These are phyloP conservation scores for Gymnodraco acuticeps DNA, from an alignment of 2,797 vertebrate species.

Conservation along the genomic window DNA sequence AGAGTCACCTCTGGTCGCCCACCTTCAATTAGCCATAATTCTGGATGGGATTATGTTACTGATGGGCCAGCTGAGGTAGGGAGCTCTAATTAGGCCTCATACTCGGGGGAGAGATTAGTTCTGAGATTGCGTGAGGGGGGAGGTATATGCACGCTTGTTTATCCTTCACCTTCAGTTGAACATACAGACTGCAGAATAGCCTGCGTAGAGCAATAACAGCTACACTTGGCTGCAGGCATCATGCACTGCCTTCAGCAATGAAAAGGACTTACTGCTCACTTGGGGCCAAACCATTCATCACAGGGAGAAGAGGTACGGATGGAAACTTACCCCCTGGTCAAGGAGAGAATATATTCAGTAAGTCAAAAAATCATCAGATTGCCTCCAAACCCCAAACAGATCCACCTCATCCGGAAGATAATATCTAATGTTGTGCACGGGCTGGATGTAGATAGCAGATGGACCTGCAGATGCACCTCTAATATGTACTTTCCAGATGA, in stretches of 20 bases:
- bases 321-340: slow-evolving; percentile 73
- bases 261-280: slow-evolving; percentile 73
- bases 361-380: slow-evolving; percentile 82
- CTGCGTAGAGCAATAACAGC: slow-evolving; percentile 21
- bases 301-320: slow-evolving; percentile 62
- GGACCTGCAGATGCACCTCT: slow-evolving; percentile 54
- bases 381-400: slow-evolving; percentile 64
- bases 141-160: slow-evolving; percentile 28
- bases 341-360: slow-evolving; percentile 76
- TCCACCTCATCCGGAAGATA: slow-evolving; percentile 76
- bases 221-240: slow-evolving; percentile 11
- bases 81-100: slow-evolving; percentile 59
- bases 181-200: slow-evolving; percentile 20
- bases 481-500: slow-evolving; percentile 79
- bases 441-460: slow-evolving; percentile 81
- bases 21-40: slow-evolving; percentile 58
- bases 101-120: slow-evolving; percentile 64
- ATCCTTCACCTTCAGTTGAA: slow-evolving; percentile 36
- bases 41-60: slow-evolving; percentile 68
- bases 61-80: slow-evolving; percentile 75
- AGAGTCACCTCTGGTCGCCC: slow-evolving; percentile 57
- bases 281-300: slow-evolving; percentile 68
- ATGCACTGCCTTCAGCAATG: slow-evolving; percentile 48
- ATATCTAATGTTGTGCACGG: slow-evolving; percentile 66
- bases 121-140: slow-evolving; percentile 28